A percentile compares a stretch with the other conserved stretches of the same genome.
Conservation (phyloP, 64 coral and sea anemone species). For the Stichodactyla mertensii region DNA sequence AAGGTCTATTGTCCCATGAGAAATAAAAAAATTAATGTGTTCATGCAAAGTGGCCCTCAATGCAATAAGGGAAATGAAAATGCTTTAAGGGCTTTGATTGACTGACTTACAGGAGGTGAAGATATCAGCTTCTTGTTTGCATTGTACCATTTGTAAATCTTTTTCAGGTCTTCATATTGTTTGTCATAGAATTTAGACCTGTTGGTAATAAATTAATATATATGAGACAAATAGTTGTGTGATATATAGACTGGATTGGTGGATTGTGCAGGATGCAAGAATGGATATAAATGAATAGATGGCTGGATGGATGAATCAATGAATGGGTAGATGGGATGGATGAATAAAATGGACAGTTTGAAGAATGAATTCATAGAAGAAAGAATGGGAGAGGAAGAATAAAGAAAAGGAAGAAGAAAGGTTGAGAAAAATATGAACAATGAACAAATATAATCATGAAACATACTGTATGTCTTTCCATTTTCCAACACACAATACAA, state of each 20-base stretch:
- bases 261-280: not conserved
- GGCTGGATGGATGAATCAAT: not conserved
- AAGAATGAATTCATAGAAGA: no score
- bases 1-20: no score
- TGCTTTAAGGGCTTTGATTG: no score
- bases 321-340: no score
- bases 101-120: slow-evolving; percentile 73
- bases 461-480: not conserved
- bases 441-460: not conserved
- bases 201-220: not conserved
- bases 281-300: not conserved
- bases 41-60: no score
- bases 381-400: no score
- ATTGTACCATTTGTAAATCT: slow-evolving; percentile 93
- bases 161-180: slow-evolving; percentile 86
- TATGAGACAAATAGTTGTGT: not conserved
- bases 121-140: slow-evolving; percentile 84
- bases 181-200: slow-evolving; percentile 79
- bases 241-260: not conserved
- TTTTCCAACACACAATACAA: not conserved
- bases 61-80: no score
- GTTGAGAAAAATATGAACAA: not conserved
- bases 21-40: no score
- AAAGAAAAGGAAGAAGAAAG: no score
- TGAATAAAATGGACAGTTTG: no score